Conservation (phyloP, 2,113 vertebrate species). For the Notarius quadriscutis region DNA sequence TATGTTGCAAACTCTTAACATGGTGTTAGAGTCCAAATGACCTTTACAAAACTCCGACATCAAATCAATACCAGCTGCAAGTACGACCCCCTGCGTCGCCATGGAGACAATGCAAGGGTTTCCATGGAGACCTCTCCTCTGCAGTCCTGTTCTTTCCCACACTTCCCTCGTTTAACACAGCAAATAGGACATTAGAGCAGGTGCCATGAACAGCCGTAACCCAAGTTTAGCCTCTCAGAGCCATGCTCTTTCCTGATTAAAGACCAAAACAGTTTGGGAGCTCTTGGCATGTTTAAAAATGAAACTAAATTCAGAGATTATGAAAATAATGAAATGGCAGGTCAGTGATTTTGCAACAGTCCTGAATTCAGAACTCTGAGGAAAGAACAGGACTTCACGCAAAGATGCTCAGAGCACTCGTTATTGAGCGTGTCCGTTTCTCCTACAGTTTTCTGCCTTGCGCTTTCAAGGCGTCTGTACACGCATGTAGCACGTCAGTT, state of each 20-base stretch:
- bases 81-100: constrained; percentile 36
- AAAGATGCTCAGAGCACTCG: too few species aligned
- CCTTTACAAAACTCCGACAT: constrained; percentile 37
- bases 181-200: constrained; percentile 34
- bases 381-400: background rate
- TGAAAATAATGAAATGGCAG: background rate
- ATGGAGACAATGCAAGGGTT: constrained; percentile 51
- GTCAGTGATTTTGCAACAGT: background rate
- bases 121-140: constrained; percentile 52
- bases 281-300: background rate
- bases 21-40: background rate
- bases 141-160: constrained; percentile 21
- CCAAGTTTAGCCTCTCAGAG: background rate
- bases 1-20: background rate
- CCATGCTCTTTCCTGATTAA: background rate
- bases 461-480: too few species aligned
- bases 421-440: background rate
- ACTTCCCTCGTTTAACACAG: constrained; percentile 16
- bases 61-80: constrained; percentile 30
- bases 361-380: background rate
- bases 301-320: background rate
- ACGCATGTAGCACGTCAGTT: background rate
- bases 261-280: background rate
- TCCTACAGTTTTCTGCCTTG: background rate
- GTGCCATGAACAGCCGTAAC: background rate